A percentile compares a stretch with the other conserved stretches of the same genome.
phyloP scores from a whole-genome alignment of 2,888 invertebrate genomes.

The Amphipoea lucens region DNA sequence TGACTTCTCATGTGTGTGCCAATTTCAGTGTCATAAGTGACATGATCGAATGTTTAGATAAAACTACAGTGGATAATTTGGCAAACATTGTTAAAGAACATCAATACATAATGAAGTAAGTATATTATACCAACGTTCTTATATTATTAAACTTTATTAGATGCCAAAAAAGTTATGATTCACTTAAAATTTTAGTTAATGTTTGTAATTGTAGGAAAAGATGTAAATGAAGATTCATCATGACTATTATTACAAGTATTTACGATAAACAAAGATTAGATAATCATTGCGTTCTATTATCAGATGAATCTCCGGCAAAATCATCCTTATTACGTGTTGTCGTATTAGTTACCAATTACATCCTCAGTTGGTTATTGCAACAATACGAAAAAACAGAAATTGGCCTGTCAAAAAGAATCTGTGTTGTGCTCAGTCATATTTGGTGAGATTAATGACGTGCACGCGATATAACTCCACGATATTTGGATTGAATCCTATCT shows the following conservation, averaged over 20 bases:
- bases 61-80: constrained; percentile 63
- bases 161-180: background rate
- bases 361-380: constrained; percentile 20
- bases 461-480: constrained; percentile 23
- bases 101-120: constrained; percentile 82
- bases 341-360: constrained; percentile 38
- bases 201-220: background rate
- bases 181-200: background rate
- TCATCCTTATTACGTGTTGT: constrained; percentile 4
- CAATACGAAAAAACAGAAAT: constrained; percentile 33
- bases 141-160: too few relatives aligned
- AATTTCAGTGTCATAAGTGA: constrained; percentile 78
- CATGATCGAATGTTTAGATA: constrained; percentile 72
- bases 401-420: constrained; percentile 41
- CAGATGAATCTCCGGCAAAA: background rate
- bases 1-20: constrained; percentile 81
- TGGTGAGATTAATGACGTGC: constrained; percentile 44
- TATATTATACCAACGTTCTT: constrained; percentile 3
- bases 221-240: background rate
- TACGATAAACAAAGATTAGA: constrained; percentile 12
- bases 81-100: constrained; percentile 77
- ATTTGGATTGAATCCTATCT: constrained; percentile 7
- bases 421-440: constrained; percentile 16
- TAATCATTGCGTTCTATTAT: constrained; percentile 7
- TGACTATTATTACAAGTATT: background rate